Percentiles rank a stretch among this genome's conserved stretches.
These are phyloP conservation scores for Eurosta solidaginis DNA, from an alignment of 1,140 invertebrate genomes.

Conservation along the genomic window DNA sequence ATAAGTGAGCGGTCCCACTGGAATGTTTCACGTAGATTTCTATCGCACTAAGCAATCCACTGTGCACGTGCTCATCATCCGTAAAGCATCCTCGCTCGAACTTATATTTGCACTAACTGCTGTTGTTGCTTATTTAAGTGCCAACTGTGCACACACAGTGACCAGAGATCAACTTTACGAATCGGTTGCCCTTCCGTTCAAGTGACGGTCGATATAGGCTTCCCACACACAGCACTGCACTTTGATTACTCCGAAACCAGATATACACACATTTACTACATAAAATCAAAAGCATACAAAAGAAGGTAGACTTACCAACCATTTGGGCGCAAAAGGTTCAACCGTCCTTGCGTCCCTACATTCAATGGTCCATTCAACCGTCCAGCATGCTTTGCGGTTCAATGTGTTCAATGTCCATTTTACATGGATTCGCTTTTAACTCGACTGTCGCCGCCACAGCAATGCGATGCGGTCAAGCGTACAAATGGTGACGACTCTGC, in stretches of 20 bases:
- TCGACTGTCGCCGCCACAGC: constrained; percentile 12
- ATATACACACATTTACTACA: not conserved
- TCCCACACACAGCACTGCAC: not conserved
- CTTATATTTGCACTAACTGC: not conserved
- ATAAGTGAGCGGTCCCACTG: too few species aligned
- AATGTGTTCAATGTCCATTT: constrained; percentile 28
- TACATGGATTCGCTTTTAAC: constrained; percentile 27
- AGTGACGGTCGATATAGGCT: not conserved
- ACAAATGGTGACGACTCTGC: not conserved
- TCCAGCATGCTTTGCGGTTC: not conserved
- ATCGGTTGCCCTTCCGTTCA: constrained; percentile 13
- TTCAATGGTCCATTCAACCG: not conserved
- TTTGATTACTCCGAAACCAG: not conserved
- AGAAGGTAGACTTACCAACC: not conserved
- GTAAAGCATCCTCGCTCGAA: not conserved
- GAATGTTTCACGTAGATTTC: too few species aligned
- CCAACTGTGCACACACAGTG: constrained; percentile 21
- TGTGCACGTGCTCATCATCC: not conserved
- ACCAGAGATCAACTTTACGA: constrained; percentile 13
- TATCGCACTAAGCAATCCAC: too few species aligned
- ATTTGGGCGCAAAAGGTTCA: not conserved
- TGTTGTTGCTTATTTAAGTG: constrained; percentile 15
- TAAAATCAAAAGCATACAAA: not conserved
- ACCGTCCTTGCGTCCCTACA: not conserved
- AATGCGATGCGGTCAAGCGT: constrained; percentile 27